Base-by-base conservation (phyloP, 2,113 vertebrate species). In the Scytalopus superciliaris region DNA sequence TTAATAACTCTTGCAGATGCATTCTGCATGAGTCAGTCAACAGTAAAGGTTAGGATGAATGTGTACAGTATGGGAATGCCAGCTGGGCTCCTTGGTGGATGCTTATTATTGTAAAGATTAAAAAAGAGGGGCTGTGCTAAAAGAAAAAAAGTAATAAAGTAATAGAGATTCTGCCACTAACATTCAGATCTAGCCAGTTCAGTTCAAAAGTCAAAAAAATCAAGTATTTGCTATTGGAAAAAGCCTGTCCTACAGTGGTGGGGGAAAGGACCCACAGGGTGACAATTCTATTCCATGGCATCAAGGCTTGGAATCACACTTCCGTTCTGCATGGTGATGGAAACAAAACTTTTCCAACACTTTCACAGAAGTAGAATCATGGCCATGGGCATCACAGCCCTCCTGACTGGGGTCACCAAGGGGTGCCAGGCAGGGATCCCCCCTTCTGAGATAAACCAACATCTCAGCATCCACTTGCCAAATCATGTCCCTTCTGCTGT, bases 1-100 rank as follows among this genome's bases (percentile, higher is more conserved):
- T 92, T 94, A 96, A 90, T 74, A 95, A 72, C 56, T 80, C 75
- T 24, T 73, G 55, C 62, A 85, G 81, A 82, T 68, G 81, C 81
- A 49, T 28, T 30, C 44, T 74, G 39, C 18, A 56, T 90, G 92
- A 97, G 76, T 95, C 94, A 96, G 78, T 63, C 40, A 42, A 63
- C n/a, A 94, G n/a, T 14, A 89, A 88, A 95, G 56, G 90, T 81
- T 90, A 59, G 53, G 45, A 57, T 59, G 80, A 96, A 78, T 9
- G 28, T 12, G 9, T 28, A 40, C 25, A 33, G 67, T 56, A 17
- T 77, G 62, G 85, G 88, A 94, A 95, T 68, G 69, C 73, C 81
- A 82, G 77, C 53, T 19, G 21, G 63, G 78, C 35, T 90, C 68
- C 49, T 88, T 60, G 49, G 25, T 59, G 60, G 42, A 86, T n/a